These are phyloP conservation scores for Ophion ellenae DNA, from an alignment of 2,888 invertebrate species.

Conservation along the genomic window DNA sequence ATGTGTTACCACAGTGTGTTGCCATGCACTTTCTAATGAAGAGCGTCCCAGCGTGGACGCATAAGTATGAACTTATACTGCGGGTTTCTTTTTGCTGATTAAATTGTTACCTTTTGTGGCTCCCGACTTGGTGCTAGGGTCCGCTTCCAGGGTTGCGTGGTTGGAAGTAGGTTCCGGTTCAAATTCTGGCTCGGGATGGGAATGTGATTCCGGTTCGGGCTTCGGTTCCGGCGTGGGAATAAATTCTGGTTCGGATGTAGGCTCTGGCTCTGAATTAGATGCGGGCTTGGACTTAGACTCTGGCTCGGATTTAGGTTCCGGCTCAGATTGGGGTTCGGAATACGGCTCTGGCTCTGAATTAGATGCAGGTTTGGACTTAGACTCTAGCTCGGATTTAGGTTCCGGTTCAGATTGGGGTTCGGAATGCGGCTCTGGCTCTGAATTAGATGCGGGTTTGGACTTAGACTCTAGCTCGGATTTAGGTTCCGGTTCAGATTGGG, in stretches of 20 bases:
- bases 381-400: conserved; percentile 82
- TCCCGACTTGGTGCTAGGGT: conserved; percentile 76
- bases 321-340: conserved; percentile 75
- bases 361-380: conserved; percentile 80
- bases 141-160: conserved; percentile 70
- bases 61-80: conserved; percentile 28
- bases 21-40: conserved; percentile 65
- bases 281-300: conserved; percentile 84
- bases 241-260: conserved; percentile 81
- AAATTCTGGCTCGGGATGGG: conserved; percentile 79
- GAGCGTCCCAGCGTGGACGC: conserved; percentile 46
- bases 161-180: conserved; percentile 81
- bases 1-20: conserved; percentile 18
- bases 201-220: conserved; percentile 78
- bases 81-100: conserved; percentile 40
- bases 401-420: conserved; percentile 79
- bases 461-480: conserved; percentile 82
- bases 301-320: conserved; percentile 80
- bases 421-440: conserved; percentile 68
- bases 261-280: conserved; percentile 80
- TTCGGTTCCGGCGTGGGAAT: conserved; percentile 84
- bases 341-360: conserved; percentile 75
- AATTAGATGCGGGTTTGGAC: conserved; percentile 80
- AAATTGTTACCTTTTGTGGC: conserved; percentile 78
- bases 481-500: conserved; percentile 81